These are phyloP conservation scores for Cebus imitator DNA, from an alignment of 2,113 vertebrate species.

Conservation along the genomic window DNA sequence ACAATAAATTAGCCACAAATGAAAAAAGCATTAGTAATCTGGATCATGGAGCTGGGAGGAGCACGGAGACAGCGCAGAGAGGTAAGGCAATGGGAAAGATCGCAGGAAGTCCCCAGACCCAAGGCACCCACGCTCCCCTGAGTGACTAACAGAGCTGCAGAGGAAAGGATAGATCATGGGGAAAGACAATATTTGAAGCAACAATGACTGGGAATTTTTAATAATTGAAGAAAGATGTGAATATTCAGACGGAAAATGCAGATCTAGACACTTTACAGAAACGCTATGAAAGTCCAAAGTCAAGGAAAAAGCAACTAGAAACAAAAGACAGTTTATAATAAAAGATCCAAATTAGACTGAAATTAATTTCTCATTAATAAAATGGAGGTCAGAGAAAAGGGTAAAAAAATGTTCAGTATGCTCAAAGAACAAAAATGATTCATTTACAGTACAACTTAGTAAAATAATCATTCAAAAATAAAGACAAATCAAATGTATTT, in stretches of 20 bases:
- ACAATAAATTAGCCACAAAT: background rate
- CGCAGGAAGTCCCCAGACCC: fast-evolving
- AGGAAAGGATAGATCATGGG: background rate
- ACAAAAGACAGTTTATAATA: background rate
- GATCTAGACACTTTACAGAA: background rate
- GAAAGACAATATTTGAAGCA: background rate
- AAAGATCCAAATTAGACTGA: background rate
- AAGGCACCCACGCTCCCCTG: fast-evolving
- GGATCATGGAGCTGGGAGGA: background rate
- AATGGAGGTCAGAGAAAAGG: background rate
- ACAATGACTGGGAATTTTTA: background rate
- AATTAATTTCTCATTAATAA: background rate
- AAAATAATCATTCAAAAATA: background rate
- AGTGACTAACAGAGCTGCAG: fast-evolving
- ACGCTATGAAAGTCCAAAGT: background rate
- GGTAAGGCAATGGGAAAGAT: too few relatives aligned
- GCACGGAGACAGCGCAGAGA: fast-evolving
- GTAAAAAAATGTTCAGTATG: background rate
- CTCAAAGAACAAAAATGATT: background rate
- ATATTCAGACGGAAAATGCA: background rate
- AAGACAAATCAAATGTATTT: background rate
- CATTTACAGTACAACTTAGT: background rate
- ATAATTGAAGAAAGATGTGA: background rate
- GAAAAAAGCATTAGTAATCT: background rate
- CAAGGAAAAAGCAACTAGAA: slow-evolving; percentile 27